Evolutionary conservation across 2,113 vertebrate species (phyloP), one percentile per base, ranked within the genome.

Genomic region (Lophius piscatorius): DNA sequence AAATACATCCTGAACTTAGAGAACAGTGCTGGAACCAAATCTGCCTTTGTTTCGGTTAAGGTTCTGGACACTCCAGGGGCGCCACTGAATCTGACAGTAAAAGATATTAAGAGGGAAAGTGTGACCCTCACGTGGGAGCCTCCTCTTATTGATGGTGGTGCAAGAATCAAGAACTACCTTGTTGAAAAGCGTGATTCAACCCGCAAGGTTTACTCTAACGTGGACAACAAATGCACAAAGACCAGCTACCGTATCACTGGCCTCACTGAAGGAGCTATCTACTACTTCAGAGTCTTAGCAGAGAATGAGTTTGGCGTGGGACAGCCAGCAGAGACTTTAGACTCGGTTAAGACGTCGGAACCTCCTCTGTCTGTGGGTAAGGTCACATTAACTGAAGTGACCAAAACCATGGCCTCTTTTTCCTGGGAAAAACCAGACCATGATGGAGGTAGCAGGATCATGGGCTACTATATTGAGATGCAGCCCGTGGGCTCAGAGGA

Each of bases 261-360:
- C 77, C 94, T 99, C 63, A 91, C 85, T 46, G 97, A 98, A 84
- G 97, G 97, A 88, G 90, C 83, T 14, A 92, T 94, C 69, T 99
- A 98, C 86, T 98, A 98, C 83, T 99, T 99, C 60, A 94, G 97
- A 92, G 93, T 99, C 57, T 94, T 98, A 91, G 97, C 97, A 74
- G 97, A 98, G 80, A 99, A 99, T 76, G 97, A 99, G 78, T 98
- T 94, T 91, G 97, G 97, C 71, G 83, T 98, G 70, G 97, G 97
- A 63, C 66, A 93, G 48, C 85, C 94, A 56, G 83, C 83, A 67
- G 96, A 98, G 91, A 98, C 95, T 14, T 46, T 40, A 2, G 93
- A 95, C 22, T 81, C 96, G 9, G 86, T 97, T 40, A 99, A 94
- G 86, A 94, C 95, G 51, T 93, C 97, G 61, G 97, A 99, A 74